Conservation (phyloP, 2,888 invertebrate species). For the Phrixothrix hirtus region DNA sequence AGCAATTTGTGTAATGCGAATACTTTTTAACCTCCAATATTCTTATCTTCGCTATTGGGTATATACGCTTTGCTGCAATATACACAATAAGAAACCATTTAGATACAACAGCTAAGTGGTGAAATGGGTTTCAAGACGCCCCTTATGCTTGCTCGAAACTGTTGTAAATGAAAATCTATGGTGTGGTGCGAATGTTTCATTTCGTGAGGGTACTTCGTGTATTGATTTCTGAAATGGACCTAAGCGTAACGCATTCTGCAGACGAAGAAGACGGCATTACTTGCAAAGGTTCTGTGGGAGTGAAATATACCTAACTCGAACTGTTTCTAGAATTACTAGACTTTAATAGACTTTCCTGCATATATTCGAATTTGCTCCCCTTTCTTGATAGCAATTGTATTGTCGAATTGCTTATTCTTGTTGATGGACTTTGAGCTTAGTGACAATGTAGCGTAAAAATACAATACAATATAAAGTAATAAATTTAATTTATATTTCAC, state of each 20-base stretch:
- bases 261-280: slow-evolving; percentile 2
- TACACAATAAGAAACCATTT: slow-evolving; percentile 46
- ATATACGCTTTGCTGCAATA: slow-evolving; percentile 31
- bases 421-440: too few species aligned
- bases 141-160: slow-evolving; percentile 45
- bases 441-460: too few species aligned
- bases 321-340: neutral
- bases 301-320: neutral
- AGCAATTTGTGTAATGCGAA: slow-evolving; percentile 8
- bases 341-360: neutral
- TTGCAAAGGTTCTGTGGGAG: neutral
- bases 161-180: slow-evolving; percentile 46
- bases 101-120: slow-evolving; percentile 46
- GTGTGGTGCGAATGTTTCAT: slow-evolving; percentile 23
- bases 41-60: slow-evolving; percentile 8
- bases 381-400: neutral
- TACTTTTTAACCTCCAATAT: slow-evolving; percentile 1
- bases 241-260: slow-evolving; percentile 8
- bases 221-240: slow-evolving; percentile 21
- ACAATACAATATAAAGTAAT: too few species aligned
- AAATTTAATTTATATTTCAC: too few species aligned
- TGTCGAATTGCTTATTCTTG: too few species aligned
- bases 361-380: neutral
- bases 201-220: slow-evolving; percentile 15
- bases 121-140: slow-evolving; percentile 46